Evolutionary conservation across 2,888 invertebrate genomes (phyloP).

Genomic region (Amaurobius ferox): DNA sequence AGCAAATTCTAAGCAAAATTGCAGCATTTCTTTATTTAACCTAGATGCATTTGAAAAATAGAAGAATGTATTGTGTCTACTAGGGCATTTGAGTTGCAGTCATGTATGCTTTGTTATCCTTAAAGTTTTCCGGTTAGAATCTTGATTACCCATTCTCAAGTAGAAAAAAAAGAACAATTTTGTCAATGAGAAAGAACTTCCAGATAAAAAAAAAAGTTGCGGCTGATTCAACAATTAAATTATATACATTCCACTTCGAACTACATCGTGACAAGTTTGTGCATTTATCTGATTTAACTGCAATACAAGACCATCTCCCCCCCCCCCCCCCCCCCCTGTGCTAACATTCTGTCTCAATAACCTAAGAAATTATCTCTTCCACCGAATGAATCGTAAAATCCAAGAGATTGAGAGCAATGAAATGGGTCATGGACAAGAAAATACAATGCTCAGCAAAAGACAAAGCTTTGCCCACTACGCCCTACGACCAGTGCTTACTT

Average conservation of each 20-base stretch:
- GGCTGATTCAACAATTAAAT: background rate
- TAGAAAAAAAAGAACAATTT: no score
- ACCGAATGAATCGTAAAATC: background rate
- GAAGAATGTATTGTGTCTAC: no score
- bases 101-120: no score
- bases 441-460: background rate
- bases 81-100: no score
- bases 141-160: no score
- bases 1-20: no score
- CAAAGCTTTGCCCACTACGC: background rate
- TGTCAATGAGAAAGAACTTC: no score
- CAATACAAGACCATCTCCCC: background rate
- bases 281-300: background rate
- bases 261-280: background rate
- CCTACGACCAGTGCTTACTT: background rate
- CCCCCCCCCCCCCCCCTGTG: background rate
- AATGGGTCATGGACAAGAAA: slow-evolving; percentile 47
- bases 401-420: background rate
- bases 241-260: background rate
- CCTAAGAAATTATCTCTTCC: background rate
- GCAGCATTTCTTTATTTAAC: no score
- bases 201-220: no score
- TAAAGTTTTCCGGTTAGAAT: no score
- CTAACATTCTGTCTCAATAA: background rate
- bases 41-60: no score